These are phyloP conservation scores for Unio pictorum DNA, from an alignment of 2,888 invertebrate genomes.

Conservation along the genomic window DNA sequence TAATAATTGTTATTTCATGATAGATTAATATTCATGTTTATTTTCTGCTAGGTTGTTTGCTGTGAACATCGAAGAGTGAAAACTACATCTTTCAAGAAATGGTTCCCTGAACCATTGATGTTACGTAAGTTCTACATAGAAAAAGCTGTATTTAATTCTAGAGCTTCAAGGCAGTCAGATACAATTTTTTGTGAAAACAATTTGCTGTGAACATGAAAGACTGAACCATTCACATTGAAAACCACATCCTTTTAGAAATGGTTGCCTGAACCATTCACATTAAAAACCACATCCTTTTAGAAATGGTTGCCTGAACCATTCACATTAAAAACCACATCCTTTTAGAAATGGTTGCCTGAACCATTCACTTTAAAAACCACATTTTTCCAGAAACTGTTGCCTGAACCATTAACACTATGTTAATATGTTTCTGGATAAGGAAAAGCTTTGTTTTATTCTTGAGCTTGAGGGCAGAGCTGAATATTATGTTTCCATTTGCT, in stretches of 20 bases:
- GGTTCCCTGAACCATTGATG: slow-evolving; percentile 67
- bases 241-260: not conserved
- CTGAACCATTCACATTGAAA: not conserved
- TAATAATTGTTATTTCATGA: not conserved
- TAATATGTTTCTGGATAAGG: slow-evolving; percentile 23
- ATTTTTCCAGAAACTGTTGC: not conserved
- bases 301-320: not conserved
- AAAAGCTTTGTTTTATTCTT: not conserved
- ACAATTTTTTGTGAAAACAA: not conserved
- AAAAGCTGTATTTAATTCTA: slow-evolving; percentile 4
- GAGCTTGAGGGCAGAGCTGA: not conserved
- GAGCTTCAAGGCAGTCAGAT: not conserved
- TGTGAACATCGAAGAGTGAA: slow-evolving; percentile 71
- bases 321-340: not conserved
- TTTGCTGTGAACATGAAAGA: not conserved
- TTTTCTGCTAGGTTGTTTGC: slow-evolving; percentile 68
- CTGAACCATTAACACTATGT: not conserved
- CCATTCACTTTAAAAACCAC: not conserved
- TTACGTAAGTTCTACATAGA: slow-evolving; percentile 44
- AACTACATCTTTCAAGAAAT: slow-evolving; percentile 67
- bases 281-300: not conserved
- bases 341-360: not conserved
- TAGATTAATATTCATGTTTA: not conserved
- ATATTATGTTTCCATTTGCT: not conserved
- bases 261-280: not conserved